These are phyloP conservation scores for Ptilonorhynchus violaceus DNA, from an alignment of 2,113 vertebrate species.

Conservation along the genomic window DNA sequence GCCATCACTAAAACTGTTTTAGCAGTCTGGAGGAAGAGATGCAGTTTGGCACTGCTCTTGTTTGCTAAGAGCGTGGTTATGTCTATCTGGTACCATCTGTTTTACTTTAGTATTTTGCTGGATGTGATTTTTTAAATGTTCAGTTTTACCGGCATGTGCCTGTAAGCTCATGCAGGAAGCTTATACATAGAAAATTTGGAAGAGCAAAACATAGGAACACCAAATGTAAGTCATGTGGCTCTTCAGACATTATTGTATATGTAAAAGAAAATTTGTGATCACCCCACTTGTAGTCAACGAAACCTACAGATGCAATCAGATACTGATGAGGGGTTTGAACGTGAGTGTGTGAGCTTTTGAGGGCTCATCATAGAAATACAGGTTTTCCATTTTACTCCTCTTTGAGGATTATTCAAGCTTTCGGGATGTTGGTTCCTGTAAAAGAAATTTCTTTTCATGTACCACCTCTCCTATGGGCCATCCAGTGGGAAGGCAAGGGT, in stretches of 20 bases:
- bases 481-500: constrained; percentile 67
- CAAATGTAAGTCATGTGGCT: background rate
- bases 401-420: constrained; percentile 43
- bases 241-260: background rate
- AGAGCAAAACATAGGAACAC: background rate
- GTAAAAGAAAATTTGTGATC: background rate
- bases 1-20: background rate
- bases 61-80: background rate
- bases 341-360: background rate
- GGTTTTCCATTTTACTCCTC: constrained; percentile 15
- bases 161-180: background rate
- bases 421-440: constrained; percentile 18
- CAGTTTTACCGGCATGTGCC: background rate
- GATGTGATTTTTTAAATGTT: constrained; percentile 19
- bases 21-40: background rate
- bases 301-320: background rate
- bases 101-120: background rate
- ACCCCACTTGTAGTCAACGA: background rate
- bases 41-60: background rate
- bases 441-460: constrained; percentile 50
- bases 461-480: constrained; percentile 56
- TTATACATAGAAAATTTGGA: background rate
- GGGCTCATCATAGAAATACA: constrained; percentile 14
- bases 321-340: constrained; percentile 14
- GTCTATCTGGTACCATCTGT: background rate